These are phyloP conservation scores for Frankliniella fusca DNA, from an alignment of 2,888 invertebrate species.

Conservation along the genomic window DNA sequence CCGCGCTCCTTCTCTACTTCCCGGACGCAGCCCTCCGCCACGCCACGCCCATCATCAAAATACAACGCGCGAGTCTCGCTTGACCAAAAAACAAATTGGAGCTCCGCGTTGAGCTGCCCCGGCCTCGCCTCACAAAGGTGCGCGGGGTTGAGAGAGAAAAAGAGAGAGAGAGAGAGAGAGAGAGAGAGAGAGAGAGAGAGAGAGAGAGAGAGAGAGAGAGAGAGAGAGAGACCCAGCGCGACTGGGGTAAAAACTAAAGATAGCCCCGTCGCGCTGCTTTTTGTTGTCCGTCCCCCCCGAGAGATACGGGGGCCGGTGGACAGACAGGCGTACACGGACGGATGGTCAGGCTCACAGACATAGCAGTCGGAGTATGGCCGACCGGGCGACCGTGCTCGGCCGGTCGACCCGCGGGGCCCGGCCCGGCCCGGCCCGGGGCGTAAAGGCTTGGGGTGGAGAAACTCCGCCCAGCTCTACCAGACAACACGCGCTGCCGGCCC, in stretches of 20 bases:
- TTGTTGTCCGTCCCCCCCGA: too few relatives aligned
- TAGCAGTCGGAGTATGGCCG: slow-evolving; percentile 7
- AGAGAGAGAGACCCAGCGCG: not conserved
- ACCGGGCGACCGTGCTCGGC: too few relatives aligned
- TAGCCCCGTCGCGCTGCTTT: too few relatives aligned
- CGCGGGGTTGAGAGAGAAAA: slow-evolving; percentile 33
- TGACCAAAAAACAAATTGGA: slow-evolving; percentile 28
- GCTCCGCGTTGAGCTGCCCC: slow-evolving; percentile 30
- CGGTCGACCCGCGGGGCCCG: too few relatives aligned
- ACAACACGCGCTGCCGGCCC: too few relatives aligned
- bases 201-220: slow-evolving; percentile 36
- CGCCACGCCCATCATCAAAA: slow-evolving; percentile 49
- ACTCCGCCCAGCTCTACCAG: too few relatives aligned
- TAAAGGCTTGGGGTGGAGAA: not conserved
- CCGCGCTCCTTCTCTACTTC: slow-evolving; percentile 41
- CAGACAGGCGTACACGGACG: slow-evolving; percentile 28
- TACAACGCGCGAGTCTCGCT: not conserved
- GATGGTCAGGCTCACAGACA: not conserved
- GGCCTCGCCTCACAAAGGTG: slow-evolving; percentile 36
- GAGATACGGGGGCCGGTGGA: slow-evolving; percentile 6
- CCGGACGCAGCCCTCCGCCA: slow-evolving; percentile 44
- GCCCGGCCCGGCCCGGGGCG: not conserved
- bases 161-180: slow-evolving; percentile 34
- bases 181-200: slow-evolving; percentile 37
- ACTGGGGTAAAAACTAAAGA: too few relatives aligned